Conservation (phyloP, 2,888 invertebrate species). For the Torymus aiolomorphi region DNA sequence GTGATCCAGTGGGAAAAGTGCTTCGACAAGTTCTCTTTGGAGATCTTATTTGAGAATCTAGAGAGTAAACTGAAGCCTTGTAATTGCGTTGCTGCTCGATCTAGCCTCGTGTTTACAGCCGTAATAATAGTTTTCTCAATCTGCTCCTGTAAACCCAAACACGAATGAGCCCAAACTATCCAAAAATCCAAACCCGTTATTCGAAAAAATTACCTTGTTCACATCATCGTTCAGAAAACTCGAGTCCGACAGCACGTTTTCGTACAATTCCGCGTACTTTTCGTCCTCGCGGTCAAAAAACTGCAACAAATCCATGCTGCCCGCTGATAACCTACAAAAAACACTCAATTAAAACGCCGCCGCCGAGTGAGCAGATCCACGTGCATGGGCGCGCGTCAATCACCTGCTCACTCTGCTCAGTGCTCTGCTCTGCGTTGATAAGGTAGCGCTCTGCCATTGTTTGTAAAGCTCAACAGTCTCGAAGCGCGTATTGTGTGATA, state of each 20-base stretch:
- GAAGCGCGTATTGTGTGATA: no score
- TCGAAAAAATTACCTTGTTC: slow-evolving; percentile 21
- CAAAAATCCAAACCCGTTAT: not conserved
- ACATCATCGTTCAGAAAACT: not conserved
- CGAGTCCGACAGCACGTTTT: not conserved
- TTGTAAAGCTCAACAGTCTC: no score
- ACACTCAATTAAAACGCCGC: no score
- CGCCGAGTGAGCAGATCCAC: not conserved
- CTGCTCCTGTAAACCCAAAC: slow-evolving; percentile 59
- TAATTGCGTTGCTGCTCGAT: slow-evolving; percentile 63
- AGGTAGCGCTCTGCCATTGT: no score
- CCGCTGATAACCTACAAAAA: slow-evolving; percentile 6
- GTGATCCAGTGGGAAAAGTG: slow-evolving; percentile 68
- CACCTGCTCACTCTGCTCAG: no score
- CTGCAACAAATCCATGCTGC: slow-evolving; percentile 27
- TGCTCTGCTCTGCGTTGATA: no score
- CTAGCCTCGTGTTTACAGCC: slow-evolving; percentile 66
- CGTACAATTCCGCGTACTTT: slow-evolving; percentile 1
- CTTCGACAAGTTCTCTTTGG: slow-evolving; percentile 64
- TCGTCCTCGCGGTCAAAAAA: slow-evolving; percentile 12
- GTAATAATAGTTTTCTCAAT: slow-evolving; percentile 62
- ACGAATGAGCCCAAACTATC: not conserved
- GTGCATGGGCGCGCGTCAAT: slow-evolving; percentile 52
- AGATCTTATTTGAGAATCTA: slow-evolving; percentile 60
- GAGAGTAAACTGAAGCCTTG: slow-evolving; percentile 65